Conservation (phyloP, 2,888 invertebrate species). For the Sturmia bella region DNA sequence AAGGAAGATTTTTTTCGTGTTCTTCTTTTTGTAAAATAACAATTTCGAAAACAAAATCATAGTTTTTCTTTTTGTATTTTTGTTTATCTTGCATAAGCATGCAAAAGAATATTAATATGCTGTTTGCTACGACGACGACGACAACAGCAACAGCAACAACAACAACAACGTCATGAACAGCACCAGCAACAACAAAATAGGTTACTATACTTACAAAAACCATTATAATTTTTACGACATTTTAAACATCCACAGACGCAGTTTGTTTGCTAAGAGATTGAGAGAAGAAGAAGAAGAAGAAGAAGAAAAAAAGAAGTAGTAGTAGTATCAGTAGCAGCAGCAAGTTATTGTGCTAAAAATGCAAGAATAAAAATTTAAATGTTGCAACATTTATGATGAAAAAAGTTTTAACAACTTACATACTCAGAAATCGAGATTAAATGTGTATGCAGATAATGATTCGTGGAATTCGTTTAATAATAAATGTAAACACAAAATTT, state of each 20-base stretch:
- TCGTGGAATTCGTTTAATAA: not conserved
- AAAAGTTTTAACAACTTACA: conserved; percentile 10
- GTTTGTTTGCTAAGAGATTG: not conserved
- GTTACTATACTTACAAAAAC: conserved; percentile 36
- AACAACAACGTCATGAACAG: not conserved
- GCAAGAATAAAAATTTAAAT: not conserved
- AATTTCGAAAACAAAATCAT: conserved; percentile 10
- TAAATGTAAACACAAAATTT: not conserved
- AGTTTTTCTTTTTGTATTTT: conserved; percentile 5
- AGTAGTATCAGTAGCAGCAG: too few species aligned
- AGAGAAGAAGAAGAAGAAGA: too few species aligned
- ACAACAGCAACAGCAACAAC: not conserved
- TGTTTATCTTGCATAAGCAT: not conserved
- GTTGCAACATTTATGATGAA: conserved; percentile 7
- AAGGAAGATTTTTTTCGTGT: conserved; percentile 40
- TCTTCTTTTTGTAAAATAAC: conserved; percentile 16
- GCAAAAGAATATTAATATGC: not conserved
- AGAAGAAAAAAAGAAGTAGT: too few species aligned
- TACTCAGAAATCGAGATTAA: not conserved
- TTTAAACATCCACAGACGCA: conserved; percentile 17
- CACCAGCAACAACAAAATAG: conserved; percentile 29
- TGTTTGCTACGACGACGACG: not conserved
- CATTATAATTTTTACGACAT: conserved; percentile 23
- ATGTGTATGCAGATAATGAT: not conserved
- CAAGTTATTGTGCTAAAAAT: not conserved